phyloP scores from a whole-genome alignment of 2,888 invertebrate genomes.

The Pharmacophagus antenor region DNA sequence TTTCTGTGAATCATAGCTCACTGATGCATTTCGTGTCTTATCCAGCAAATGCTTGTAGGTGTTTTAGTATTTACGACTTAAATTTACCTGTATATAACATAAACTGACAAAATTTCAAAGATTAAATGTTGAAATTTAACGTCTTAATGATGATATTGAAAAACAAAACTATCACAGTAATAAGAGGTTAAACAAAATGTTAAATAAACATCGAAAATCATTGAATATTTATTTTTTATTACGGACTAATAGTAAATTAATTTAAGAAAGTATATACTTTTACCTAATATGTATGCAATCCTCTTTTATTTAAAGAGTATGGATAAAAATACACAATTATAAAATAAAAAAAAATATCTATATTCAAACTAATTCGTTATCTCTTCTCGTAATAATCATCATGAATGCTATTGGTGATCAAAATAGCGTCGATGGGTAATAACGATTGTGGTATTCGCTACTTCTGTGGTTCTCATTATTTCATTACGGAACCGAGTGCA shows the following conservation, averaged over 20 bases:
- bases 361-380: no score
- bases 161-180: no score
- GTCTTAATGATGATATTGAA: no score
- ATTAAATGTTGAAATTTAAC: no score
- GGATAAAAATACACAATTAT: background rate
- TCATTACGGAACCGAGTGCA: conserved; percentile 59
- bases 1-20: conserved; percentile 31
- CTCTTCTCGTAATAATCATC: background rate
- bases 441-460: conserved; percentile 46
- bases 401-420: background rate
- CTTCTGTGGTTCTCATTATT: conserved; percentile 56
- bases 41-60: background rate
- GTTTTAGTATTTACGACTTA: background rate
- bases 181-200: no score
- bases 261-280: no score
- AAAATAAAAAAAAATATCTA: background rate
- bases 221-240: no score
- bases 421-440: conserved; percentile 38
- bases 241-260: no score
- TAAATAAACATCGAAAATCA: no score
- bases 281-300: no score
- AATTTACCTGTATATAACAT: background rate
- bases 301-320: background rate
- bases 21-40: conserved; percentile 13
- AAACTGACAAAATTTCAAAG: background rate